Conservation (phyloP, 2,797 vertebrate genomes). For the Salmo trutta region DNA sequence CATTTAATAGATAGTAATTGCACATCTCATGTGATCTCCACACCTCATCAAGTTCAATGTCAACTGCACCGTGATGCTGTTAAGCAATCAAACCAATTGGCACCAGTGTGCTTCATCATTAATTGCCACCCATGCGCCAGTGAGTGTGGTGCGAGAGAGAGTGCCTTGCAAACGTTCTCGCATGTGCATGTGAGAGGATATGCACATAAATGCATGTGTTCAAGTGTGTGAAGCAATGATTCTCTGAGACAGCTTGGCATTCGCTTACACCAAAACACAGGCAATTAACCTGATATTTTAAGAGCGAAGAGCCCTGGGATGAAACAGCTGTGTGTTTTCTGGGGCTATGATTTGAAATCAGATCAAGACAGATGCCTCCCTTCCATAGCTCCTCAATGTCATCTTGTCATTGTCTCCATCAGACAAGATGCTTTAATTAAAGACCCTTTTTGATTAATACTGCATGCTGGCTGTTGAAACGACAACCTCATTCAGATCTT, state of each 20-base stretch:
- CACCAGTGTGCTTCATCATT: background rate
- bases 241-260: conserved; percentile 54
- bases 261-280: conserved; percentile 55
- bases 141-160: background rate
- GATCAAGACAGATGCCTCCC: conserved; percentile 86
- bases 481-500: conserved; percentile 87
- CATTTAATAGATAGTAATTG: too few relatives aligned
- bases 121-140: background rate
- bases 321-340: conserved; percentile 71
- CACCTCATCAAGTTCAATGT: background rate
- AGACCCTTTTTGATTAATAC: conserved; percentile 86
- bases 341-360: conserved; percentile 85
- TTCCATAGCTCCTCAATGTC: conserved; percentile 88
- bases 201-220: background rate
- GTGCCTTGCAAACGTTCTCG: too few relatives aligned
- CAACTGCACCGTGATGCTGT: background rate
- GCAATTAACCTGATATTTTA: conserved; percentile 65
- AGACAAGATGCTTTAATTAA: conserved; percentile 83
- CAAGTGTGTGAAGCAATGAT: conserved; percentile 38
- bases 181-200: background rate
- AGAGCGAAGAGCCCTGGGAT: conserved; percentile 61
- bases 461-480: conserved; percentile 82
- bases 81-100: background rate
- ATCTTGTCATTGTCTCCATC: conserved; percentile 87
- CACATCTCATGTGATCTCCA: too few relatives aligned